phyloP scores from a whole-genome alignment of 2,113 vertebrate species.

The Spilogale gracilis region DNA sequence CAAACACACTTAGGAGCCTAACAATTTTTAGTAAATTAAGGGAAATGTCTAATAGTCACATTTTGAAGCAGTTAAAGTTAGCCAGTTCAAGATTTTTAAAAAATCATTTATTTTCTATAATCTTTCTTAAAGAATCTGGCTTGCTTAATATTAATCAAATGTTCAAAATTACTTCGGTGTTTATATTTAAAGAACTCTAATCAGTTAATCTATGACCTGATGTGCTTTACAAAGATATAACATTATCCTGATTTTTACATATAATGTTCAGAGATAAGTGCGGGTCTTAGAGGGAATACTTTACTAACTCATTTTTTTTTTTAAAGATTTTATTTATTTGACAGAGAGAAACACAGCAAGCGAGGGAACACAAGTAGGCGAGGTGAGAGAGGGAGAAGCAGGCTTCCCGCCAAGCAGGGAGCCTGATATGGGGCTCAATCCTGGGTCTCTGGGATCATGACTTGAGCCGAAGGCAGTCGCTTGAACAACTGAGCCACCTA shows the following conservation, averaged over 20 bases:
- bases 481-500: no score
- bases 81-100: background rate
- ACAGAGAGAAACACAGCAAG: no score
- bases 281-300: background rate
- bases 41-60: background rate
- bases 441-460: no score
- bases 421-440: no score
- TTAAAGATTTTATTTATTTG: no score
- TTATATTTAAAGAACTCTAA: slow-evolving; percentile 7
- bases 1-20: background rate
- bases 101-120: slow-evolving; percentile 22
- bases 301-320: background rate
- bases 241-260: background rate
- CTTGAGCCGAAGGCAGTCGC: no score
- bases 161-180: background rate
- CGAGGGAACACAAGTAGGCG: no score
- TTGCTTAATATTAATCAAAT: slow-evolving; percentile 35
- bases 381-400: no score
- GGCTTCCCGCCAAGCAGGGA: no score
- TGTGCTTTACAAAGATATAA: background rate
- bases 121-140: background rate
- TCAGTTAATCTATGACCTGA: background rate
- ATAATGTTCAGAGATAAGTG: background rate
- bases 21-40: background rate
- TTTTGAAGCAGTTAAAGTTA: slow-evolving; percentile 10